Evolutionary conservation across 2,113 vertebrate species (phyloP), one percentile per base, ranked within the genome.

Genomic region (Rhinogobius similis): DNA sequence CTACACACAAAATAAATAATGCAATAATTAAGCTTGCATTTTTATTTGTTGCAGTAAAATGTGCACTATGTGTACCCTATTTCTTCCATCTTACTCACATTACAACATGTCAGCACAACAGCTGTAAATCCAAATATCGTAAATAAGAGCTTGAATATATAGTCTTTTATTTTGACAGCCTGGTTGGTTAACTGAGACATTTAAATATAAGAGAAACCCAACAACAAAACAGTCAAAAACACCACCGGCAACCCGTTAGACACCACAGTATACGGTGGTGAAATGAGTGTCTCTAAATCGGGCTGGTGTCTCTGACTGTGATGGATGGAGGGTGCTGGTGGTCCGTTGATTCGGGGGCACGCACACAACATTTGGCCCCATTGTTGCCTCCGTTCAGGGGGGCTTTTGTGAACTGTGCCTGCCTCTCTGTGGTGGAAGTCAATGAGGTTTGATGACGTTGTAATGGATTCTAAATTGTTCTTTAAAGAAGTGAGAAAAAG

Each of bases 341-440:
- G 89, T 90, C 91, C 83, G 77, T 81, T 87, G 85, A 89, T 88
- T 72, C 81, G 87, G 81, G 81, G 52, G 91, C 90, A 55, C 73
- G 84, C 85, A 82, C 83, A 68, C 76, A 79, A 86, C 84, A 93
- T 92, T 93, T 94, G 87, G 91, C 92, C 82, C 52, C 89, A 89
- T 92, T 91, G 91, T 93, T 85, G 73, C 74, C 68, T 76, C 87
- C 82, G 87, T 87, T 74, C 58, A 62, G 70, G 58, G 68, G 61
- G 65, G 64, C 76, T 65, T 75, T 87, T 88, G 82, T 83, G 59
- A 61, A 67, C 38, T 43, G 46, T 63, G 69, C 75, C 83, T 69
- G 82, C 62, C 68, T 71, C 84, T 82, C 70, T 64, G 76, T 29
- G 5, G 44, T 61, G 7, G 73, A 72, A 87, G 91, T 91, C 85